Percentiles rank a stretch among this genome's conserved stretches.
phyloP scores from a whole-genome alignment of 2,797 vertebrate species.

The Poeciliopsis turneri region DNA sequence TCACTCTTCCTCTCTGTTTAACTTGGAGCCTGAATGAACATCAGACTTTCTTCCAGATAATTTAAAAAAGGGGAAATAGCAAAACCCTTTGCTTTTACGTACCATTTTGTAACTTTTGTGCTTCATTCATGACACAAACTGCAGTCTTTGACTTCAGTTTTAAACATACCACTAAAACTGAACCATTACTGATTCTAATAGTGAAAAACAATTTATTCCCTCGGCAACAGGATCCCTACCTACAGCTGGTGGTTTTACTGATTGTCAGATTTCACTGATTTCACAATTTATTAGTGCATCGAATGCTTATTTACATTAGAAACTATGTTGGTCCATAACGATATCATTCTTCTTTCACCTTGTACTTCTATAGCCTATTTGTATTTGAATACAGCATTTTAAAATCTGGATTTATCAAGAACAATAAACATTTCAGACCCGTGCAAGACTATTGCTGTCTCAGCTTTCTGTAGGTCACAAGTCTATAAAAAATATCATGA shows the following conservation, averaged over 20 bases:
- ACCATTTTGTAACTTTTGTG: background rate
- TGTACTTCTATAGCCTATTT: background rate
- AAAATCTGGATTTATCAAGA: background rate
- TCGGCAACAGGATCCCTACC: background rate
- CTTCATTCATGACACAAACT: background rate
- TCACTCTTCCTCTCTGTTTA: background rate
- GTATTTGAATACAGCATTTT: background rate
- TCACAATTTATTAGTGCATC: background rate
- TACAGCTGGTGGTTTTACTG: background rate
- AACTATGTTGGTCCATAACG: background rate
- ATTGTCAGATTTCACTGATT: background rate
- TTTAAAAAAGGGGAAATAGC: background rate
- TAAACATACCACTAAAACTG: background rate
- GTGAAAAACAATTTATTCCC: background rate
- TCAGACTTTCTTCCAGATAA: background rate
- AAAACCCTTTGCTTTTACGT: background rate
- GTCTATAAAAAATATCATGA: background rate
- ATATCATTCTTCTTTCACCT: constrained; percentile 2
- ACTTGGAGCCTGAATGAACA: background rate
- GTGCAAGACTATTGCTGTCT: background rate
- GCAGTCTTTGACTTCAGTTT: background rate
- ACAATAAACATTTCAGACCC: background rate
- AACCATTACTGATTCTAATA: background rate
- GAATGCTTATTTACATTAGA: background rate
- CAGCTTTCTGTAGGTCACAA: background rate